These are phyloP conservation scores for Rynchops niger DNA, from an alignment of 2,113 vertebrate genomes.

Conservation along the genomic window DNA sequence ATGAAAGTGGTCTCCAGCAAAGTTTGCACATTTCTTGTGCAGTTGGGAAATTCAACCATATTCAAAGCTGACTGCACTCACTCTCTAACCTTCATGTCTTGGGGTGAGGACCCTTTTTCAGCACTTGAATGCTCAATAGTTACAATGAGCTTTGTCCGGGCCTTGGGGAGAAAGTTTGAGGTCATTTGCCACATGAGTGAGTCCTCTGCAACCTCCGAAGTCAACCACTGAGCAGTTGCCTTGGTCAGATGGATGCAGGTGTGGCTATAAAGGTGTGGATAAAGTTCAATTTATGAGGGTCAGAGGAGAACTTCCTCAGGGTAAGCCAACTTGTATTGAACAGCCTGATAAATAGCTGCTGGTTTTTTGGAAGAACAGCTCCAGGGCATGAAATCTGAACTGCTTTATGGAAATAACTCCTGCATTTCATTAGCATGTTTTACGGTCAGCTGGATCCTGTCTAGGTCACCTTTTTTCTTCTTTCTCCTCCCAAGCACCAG, in stretches of 20 bases:
- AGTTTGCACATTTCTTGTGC: background rate
- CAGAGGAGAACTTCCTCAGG: background rate
- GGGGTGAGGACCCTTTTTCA: background rate
- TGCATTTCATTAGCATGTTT: background rate
- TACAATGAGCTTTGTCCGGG: background rate
- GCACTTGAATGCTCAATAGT: background rate
- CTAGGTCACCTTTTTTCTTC: background rate
- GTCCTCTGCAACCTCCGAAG: background rate
- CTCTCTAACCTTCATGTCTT: background rate
- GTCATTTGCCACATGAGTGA: background rate
- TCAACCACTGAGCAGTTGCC: background rate
- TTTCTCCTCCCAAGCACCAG: background rate
- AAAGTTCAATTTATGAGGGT: background rate
- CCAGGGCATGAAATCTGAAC: background rate
- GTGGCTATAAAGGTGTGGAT: background rate
- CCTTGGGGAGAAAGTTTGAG: background rate
- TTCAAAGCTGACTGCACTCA: background rate
- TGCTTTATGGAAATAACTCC: background rate
- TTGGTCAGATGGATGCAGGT: background rate
- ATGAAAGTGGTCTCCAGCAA: background rate
- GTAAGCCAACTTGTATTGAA: background rate
- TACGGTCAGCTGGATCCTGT: background rate
- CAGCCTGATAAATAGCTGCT: conserved; percentile 1
- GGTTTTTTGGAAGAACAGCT: background rate
- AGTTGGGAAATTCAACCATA: background rate